Base-by-base conservation (phyloP, 2,113 vertebrate genomes). In the Onychostruthus taczanowskii region DNA sequence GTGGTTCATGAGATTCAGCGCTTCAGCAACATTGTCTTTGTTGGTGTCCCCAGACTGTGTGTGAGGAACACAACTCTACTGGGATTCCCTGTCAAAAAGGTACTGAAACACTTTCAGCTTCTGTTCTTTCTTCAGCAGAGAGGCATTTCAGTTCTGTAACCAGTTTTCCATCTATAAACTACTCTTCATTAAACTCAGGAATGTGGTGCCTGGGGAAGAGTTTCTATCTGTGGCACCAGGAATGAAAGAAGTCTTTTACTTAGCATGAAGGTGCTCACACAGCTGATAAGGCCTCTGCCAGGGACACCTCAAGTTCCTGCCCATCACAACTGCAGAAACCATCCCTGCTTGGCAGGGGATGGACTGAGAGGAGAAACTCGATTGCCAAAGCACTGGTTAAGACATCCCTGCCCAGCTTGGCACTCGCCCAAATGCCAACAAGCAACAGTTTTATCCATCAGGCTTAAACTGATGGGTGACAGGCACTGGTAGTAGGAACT, bases 1-100 rank as follows among this genome's bases (percentile, higher is more conserved):
- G 92, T 97, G 72, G 90, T 97, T 47, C 97, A 97, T 0, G 96
- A 97, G 63, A 94, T 91, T 2, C 97, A 97, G 23, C 94, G 83
- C 18, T 96, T 97, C 87, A 96, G 95, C 94, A 96, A 95, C 5
- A 83, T 97, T 1, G 46, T 97, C 30, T 72, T 26, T 1, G 69
- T 97, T 3, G 96, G 96, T 0, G 0, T 97, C 1, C 76, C 95
- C 59, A 87, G 84, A 22, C 0, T 55, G 16, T 97, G 95, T 6
- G 72, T 96, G 79, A 97, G 92, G 39, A 59, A 96, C 61, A 97
- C 94, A 2, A 37, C 5, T 2, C 44, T 97, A 30, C 68, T 74
- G 0, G 78, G 97, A 39, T 96, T 85, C 69, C 76, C 80, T 0
- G 0, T 97, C 52, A 92, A 87, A 92, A 97, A 94, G 96, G 96